Base-by-base conservation (phyloP, 1,140 invertebrate species). In the Caenorhabditis inopinata region DNA sequence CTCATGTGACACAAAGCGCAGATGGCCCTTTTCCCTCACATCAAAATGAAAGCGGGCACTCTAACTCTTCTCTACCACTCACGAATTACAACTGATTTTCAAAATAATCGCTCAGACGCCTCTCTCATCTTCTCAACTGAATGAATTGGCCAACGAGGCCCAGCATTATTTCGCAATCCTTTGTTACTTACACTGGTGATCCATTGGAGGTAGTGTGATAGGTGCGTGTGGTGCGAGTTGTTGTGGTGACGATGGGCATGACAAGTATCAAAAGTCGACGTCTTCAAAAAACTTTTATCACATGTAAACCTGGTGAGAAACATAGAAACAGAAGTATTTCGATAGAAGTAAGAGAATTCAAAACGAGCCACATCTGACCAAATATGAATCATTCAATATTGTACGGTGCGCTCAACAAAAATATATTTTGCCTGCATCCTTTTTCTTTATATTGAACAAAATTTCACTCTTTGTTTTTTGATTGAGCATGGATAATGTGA, bases 211-310 rank as follows among this genome's bases (percentile, higher is more conserved):
- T 68, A 18, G 58, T 68, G 25, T 68, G 58, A 68, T 68, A 68
- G 32, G 58, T 68, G 58, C 58, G 58, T 32, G 58, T 68, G 58
- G 32, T 68, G n/a, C 58, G 58, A 18, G 58, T 68, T 9, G 58
- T 68, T 68, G 58, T 68, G 58, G 58, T 68, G 58, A 68, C 38
- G 58, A 68, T 68, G 35, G 58, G 58, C 58, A 68, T 68, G 58
- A 68, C 35, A 68, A 16, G 38, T 68, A 29, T 68, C 32, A n/a
- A 18, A 21, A 68, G 29, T 32, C 35, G 27, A 58, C 35, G 35
- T 58, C 51, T 58, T 25, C 29, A 58, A 58, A 58, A 25, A 32
- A 32, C 12, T 11, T n/a, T n/a, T 14, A 29, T 21, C 32, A 68
- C 35, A 18, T 21, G 12, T 6, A 58, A 58, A 58, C 25, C 16